These are phyloP conservation scores for Panzeria rudis DNA, from an alignment of 2,888 invertebrate species.

Conservation along the genomic window DNA sequence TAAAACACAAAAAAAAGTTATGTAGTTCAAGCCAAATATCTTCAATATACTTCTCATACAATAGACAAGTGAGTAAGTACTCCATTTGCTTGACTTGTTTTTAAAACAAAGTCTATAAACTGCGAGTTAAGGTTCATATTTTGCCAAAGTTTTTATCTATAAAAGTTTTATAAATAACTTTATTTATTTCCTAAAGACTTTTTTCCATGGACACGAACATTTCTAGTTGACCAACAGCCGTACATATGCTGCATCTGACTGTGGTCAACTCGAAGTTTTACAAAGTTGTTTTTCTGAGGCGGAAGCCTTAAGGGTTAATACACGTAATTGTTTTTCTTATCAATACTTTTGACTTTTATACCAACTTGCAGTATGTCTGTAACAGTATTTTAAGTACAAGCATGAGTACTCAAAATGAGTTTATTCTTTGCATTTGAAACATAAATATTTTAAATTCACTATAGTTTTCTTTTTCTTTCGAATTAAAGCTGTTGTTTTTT, in stretches of 20 bases:
- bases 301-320: conserved; percentile 56
- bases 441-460: conserved; percentile 18
- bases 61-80: conserved; percentile 39
- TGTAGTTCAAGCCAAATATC: conserved; percentile 67
- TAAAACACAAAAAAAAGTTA: conserved; percentile 44
- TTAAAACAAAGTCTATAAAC: background rate
- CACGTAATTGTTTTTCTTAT: conserved; percentile 40
- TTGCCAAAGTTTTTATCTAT: conserved; percentile 55
- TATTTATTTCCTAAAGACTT: conserved; percentile 41
- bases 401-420: background rate
- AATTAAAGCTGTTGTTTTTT: conserved; percentile 57
- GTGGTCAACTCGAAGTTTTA: conserved; percentile 54
- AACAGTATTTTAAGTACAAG: background rate
- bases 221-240: conserved; percentile 59
- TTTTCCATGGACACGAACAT: conserved; percentile 50
- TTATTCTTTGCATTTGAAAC: background rate
- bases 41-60: conserved; percentile 31
- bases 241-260: conserved; percentile 62
- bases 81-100: conserved; percentile 21
- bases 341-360: conserved; percentile 6
- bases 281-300: conserved; percentile 17
- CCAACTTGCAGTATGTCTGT: background rate
- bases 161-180: conserved; percentile 50
- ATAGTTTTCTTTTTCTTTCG: conserved; percentile 38
- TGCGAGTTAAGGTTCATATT: conserved; percentile 37